Percentiles rank a stretch among this genome's conserved stretches.
Evolutionary conservation across 64 coral and sea anemone genomes (phyloP).

Genomic region (Actinia equina): DNA sequence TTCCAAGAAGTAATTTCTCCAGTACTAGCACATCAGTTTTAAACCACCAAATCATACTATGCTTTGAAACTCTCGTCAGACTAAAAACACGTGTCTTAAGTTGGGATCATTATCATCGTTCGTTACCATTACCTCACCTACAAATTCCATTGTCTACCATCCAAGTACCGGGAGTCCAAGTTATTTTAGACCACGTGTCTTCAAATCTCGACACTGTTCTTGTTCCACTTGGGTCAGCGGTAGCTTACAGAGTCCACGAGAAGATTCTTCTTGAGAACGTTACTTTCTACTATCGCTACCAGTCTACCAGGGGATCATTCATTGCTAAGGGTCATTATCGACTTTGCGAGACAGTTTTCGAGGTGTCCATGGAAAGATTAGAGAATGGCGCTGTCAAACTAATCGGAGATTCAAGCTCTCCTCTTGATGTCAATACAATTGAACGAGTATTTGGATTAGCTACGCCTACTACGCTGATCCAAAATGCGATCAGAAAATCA

Average conservation of each 20-base stretch:
- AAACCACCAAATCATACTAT: conserved; percentile 24
- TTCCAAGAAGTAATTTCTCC: conserved; percentile 10
- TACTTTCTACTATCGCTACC: conserved; percentile 66
- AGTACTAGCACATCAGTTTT: too few relatives aligned
- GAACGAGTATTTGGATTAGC: conserved; percentile 69
- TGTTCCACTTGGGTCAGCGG: conserved; percentile 64
- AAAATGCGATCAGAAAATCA: conserved; percentile 38
- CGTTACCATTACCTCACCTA: conserved; percentile 44
- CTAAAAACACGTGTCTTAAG: conserved; percentile 24
- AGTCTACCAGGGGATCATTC: conserved; percentile 57
- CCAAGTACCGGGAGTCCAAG: conserved; percentile 42
- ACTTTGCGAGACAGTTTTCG: conserved; percentile 77
- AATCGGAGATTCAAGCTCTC: conserved; percentile 50
- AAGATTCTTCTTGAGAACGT: conserved; percentile 69
- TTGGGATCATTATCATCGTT: conserved; percentile 50
- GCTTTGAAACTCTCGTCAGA: conserved; percentile 28
- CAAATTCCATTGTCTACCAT: conserved; percentile 1
- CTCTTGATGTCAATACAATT: conserved; percentile 68
- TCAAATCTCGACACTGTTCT: conserved; percentile 35
- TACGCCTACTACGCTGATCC: conserved; percentile 26
- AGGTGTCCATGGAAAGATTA: conserved; percentile 45
- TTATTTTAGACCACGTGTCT: neutral
- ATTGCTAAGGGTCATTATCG: conserved; percentile 69
- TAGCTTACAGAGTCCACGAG: conserved; percentile 58
- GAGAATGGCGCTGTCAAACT: conserved; percentile 51